These are phyloP conservation scores for Thalassoma bifasciatum DNA, from an alignment of 2,113 vertebrate genomes.

Conservation along the genomic window DNA sequence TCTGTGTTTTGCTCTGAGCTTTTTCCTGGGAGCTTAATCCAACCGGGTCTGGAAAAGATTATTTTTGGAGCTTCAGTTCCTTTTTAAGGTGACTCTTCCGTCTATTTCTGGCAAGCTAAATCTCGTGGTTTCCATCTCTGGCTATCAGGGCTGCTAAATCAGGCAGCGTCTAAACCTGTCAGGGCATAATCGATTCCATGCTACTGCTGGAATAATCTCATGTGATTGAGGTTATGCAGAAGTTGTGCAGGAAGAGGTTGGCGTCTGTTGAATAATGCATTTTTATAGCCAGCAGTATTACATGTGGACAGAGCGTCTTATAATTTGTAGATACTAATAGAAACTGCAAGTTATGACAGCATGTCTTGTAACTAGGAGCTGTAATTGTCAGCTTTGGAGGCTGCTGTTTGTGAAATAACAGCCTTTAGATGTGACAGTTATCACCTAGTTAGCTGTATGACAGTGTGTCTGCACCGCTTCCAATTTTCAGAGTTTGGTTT, in stretches of 20 bases:
- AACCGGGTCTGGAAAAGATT: constrained; percentile 52
- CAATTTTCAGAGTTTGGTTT: constrained; percentile 51
- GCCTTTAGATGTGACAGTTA: constrained; percentile 43
- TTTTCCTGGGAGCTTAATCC: constrained; percentile 45
- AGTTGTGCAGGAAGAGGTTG: constrained; percentile 25
- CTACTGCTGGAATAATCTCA: constrained; percentile 39
- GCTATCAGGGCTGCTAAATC: constrained; percentile 64
- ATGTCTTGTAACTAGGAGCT: constrained; percentile 23
- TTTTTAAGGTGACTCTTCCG: constrained; percentile 62
- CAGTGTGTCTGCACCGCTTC: constrained; percentile 63
- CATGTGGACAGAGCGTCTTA: neutral
- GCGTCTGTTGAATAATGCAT: neutral
- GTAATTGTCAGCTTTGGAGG: constrained; percentile 30
- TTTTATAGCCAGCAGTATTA: neutral
- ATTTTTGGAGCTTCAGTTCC: constrained; percentile 63
- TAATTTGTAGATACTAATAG: constrained; percentile 38
- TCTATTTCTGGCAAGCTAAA: constrained; percentile 62
- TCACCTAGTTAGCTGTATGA: constrained; percentile 55
- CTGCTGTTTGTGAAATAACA: constrained; percentile 44
- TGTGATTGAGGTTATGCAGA: constrained; percentile 58
- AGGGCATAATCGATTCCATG: constrained; percentile 26
- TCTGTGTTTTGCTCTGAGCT: constrained; percentile 31
- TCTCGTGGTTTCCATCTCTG: constrained; percentile 61
- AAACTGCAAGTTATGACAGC: constrained; percentile 40
- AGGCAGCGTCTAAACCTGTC: constrained; percentile 31